Percentiles rank a stretch among this genome's conserved stretches.
Evolutionary conservation across 2,888 invertebrate genomes (phyloP).

Genomic region (Noctua janthina): DNA sequence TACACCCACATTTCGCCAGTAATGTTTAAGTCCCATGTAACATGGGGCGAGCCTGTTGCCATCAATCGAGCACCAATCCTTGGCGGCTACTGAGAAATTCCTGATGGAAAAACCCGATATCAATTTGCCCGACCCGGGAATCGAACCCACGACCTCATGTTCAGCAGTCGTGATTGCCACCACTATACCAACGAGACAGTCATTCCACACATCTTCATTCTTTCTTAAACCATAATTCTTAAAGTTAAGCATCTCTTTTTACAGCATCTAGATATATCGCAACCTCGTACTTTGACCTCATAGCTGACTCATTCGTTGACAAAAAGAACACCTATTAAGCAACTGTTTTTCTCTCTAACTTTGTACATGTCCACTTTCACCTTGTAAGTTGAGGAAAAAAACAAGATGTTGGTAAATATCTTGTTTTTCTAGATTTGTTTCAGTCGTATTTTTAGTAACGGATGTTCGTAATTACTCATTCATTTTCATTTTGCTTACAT

Average conservation of each 20-base stretch:
- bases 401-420: slow-evolving; percentile 62
- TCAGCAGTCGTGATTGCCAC: too few relatives aligned
- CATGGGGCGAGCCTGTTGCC: too few relatives aligned
- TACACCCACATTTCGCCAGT: too few relatives aligned
- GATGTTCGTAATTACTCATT: slow-evolving; percentile 34
- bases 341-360: slow-evolving; percentile 51
- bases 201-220: neutral
- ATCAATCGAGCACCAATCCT: too few relatives aligned
- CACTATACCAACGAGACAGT: too few relatives aligned
- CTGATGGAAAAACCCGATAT: too few relatives aligned
- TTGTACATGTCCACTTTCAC: slow-evolving; percentile 51
- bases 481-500: slow-evolving; percentile 9
- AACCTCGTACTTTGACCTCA: slow-evolving; percentile 22
- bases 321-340: slow-evolving; percentile 56
- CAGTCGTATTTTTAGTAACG: slow-evolving; percentile 26
- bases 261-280: neutral
- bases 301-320: slow-evolving; percentile 27
- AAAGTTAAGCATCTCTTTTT: neutral
- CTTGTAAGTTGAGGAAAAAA: slow-evolving; percentile 57
- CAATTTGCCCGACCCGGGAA: too few relatives aligned
- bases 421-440: slow-evolving; percentile 50
- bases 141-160: too few relatives aligned
- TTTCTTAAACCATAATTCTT: neutral
- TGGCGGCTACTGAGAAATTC: too few relatives aligned
- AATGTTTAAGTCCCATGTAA: too few relatives aligned